These are phyloP conservation scores for Nemurella pictetii DNA, from an alignment of 2,888 invertebrate species.

Conservation along the genomic window DNA sequence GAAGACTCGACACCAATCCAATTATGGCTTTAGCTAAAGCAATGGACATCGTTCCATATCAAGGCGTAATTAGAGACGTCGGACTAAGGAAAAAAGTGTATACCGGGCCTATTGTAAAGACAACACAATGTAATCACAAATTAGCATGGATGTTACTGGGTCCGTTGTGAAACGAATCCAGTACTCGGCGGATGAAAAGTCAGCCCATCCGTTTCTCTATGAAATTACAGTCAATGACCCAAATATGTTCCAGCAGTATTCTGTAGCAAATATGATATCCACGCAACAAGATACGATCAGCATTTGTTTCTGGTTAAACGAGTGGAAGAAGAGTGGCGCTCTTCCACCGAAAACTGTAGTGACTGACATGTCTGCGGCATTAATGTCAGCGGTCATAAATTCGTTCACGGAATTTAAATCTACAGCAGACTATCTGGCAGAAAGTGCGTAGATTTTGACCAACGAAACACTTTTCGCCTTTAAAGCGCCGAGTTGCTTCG, in stretches of 20 bases:
- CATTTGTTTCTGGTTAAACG: conserved; percentile 36
- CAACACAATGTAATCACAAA: conserved; percentile 37
- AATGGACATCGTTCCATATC: conserved; percentile 32
- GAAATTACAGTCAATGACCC: conserved; percentile 38
- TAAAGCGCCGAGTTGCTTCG: conserved; percentile 7
- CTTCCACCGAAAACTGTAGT: conserved; percentile 38
- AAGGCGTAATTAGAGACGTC: conserved; percentile 35
- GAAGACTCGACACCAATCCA: background rate
- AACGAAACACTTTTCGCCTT: background rate
- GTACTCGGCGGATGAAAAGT: conserved; percentile 34
- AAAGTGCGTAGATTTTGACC: conserved; percentile 30
- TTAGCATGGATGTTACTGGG: conserved; percentile 40
- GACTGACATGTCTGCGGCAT: conserved; percentile 38
- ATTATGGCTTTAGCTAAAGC: conserved; percentile 1
- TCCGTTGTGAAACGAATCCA: conserved; percentile 38
- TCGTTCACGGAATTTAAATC: conserved; percentile 23
- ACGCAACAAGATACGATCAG: conserved; percentile 40
- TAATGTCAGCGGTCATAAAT: conserved; percentile 31
- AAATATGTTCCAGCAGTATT: conserved; percentile 38
- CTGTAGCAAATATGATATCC: conserved; percentile 41
- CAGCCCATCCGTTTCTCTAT: conserved; percentile 38
- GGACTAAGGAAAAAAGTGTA: conserved; percentile 34
- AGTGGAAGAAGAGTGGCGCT: conserved; percentile 41
- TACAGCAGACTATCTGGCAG: conserved; percentile 27
- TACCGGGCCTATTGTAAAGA: conserved; percentile 31